Conservation (phyloP, 2,113 vertebrate genomes). For the Antechinus flavipes region DNA sequence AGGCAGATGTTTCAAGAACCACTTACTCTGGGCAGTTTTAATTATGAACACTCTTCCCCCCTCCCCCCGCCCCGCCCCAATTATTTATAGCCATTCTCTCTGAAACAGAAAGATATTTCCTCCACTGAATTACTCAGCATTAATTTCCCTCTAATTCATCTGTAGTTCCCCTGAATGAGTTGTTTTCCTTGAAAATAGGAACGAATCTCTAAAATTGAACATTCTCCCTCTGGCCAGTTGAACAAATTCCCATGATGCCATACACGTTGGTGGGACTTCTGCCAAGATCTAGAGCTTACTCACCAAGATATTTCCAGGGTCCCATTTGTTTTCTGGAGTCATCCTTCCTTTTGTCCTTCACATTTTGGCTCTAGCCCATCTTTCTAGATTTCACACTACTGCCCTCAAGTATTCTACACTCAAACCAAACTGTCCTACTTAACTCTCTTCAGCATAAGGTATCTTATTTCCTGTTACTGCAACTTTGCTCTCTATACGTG, state of each 20-base stretch:
- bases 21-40: conserved; percentile 76
- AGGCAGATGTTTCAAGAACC: conserved; percentile 78
- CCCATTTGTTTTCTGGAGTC: not conserved
- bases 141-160: not conserved
- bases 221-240: not conserved
- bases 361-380: not conserved
- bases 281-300: not conserved
- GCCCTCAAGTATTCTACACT: not conserved
- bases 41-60: conserved; percentile 79
- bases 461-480: not conserved
- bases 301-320: not conserved
- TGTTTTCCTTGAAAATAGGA: accelerated
- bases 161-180: accelerated
- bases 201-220: not conserved
- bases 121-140: not conserved
- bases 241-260: not conserved
- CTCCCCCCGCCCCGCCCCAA: conserved; percentile 65
- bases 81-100: conserved; percentile 67
- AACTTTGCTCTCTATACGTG: not conserved
- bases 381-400: not conserved
- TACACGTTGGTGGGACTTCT: accelerated
- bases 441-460: not conserved
- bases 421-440: not conserved
- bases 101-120: not conserved
- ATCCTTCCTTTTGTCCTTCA: not conserved